Evolutionary conservation across 2,797 vertebrate species (phyloP).

Genomic region (Holocentrus rufus): DNA sequence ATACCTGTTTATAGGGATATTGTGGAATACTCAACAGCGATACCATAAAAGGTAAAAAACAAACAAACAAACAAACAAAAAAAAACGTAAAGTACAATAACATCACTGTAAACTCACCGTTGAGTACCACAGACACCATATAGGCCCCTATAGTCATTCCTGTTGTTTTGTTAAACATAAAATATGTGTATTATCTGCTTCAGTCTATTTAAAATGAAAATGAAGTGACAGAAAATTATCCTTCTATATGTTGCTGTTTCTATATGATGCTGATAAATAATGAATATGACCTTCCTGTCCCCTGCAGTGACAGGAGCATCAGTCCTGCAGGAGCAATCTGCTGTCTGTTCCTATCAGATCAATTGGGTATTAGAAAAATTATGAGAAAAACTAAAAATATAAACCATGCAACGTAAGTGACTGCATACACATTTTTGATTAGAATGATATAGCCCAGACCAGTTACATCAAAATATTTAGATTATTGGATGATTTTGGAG

Average conservation of each 20-base stretch:
- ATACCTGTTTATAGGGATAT: too few species aligned
- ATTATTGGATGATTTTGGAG: neutral
- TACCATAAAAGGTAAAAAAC: too few species aligned
- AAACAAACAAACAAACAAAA: too few species aligned
- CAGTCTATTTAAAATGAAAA: neutral
- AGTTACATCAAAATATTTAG: neutral
- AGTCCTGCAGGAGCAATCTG: conserved; percentile 23
- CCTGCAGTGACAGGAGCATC: conserved; percentile 24
- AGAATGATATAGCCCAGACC: neutral
- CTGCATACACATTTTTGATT: too few species aligned
- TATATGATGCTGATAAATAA: conserved; percentile 41
- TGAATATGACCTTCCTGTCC: conserved; percentile 20
- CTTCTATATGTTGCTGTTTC: neutral
- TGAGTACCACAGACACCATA: too few species aligned
- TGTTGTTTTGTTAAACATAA: neutral
- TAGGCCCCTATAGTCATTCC: neutral
- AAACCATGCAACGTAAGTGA: too few species aligned
- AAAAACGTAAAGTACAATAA: too few species aligned
- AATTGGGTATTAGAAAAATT: neutral
- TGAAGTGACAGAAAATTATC: neutral
- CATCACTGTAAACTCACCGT: too few species aligned
- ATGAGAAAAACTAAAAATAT: too few species aligned
- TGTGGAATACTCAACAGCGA: too few species aligned
- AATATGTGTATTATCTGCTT: neutral
- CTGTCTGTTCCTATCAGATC: conserved; percentile 20